These are phyloP conservation scores for Sylvia borin DNA, from an alignment of 2,797 vertebrate genomes.

Conservation along the genomic window DNA sequence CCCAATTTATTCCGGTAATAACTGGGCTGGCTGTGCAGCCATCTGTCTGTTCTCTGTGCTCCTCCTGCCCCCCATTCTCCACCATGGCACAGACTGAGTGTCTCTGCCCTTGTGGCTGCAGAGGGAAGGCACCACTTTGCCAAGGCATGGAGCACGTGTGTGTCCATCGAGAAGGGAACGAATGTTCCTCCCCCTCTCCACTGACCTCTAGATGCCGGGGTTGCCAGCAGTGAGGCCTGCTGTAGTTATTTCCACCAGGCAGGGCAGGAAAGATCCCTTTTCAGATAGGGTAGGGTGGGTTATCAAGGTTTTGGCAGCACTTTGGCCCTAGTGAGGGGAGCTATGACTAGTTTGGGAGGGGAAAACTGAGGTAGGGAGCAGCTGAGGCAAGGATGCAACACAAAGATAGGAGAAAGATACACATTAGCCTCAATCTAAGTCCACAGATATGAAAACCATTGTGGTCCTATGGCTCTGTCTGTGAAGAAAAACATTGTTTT, in stretches of 20 bases:
- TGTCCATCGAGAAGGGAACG: not conserved
- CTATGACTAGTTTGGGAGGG: not conserved
- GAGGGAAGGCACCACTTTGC: not conserved
- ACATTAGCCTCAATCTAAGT: not conserved
- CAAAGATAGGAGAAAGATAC: not conserved
- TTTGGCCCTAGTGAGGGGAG: not conserved
- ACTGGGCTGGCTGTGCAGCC: not conserved
- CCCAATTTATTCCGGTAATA: constrained; percentile 35
- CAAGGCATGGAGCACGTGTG: accelerated
- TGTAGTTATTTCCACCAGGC: not conserved
- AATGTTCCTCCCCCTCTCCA: not conserved
- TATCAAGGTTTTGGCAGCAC: not conserved
- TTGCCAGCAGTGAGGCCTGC: not conserved
- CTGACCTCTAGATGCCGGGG: not conserved
- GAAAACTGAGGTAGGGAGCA: not conserved
- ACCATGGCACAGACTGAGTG: accelerated
- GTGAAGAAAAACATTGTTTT: not conserved
- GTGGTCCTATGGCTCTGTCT: not conserved
- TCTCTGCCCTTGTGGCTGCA: not conserved
- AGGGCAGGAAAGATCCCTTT: not conserved
- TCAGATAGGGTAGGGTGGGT: not conserved
- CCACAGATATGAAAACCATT: not conserved
- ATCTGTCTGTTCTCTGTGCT: constrained; percentile 32
- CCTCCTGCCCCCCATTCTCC: not conserved
- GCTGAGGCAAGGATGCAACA: not conserved